phyloP scores from a whole-genome alignment of 1,140 invertebrate species.

The Periplaneta americana region DNA sequence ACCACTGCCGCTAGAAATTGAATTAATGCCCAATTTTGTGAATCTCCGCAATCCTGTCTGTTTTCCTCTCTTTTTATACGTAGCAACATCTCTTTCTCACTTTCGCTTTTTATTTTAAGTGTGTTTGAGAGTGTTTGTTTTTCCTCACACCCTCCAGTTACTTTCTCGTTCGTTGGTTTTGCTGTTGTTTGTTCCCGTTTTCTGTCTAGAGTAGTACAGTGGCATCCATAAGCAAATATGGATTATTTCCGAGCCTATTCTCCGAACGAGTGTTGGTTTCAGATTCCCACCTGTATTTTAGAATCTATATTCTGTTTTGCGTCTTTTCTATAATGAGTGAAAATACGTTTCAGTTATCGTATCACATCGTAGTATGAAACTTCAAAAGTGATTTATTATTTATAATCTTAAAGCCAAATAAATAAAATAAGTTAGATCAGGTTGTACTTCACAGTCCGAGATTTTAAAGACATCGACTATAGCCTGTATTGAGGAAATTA shows the following conservation, averaged over 20 bases:
- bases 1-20: neutral
- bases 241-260: neutral
- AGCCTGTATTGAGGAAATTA: too few species aligned
- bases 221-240: neutral
- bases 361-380: too few species aligned
- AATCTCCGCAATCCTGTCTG: neutral
- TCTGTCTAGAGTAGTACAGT: neutral
- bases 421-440: too few species aligned
- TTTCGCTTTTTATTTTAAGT: neutral
- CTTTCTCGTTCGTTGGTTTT: neutral
- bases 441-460: too few species aligned
- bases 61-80: neutral
- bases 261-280: too few species aligned
- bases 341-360: too few species aligned
- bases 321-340: too few species aligned
- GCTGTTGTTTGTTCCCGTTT: neutral
- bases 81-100: neutral
- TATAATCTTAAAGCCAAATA: too few species aligned
- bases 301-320: too few species aligned
- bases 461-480: too few species aligned
- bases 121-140: neutral
- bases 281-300: too few species aligned
- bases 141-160: neutral
- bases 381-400: too few species aligned
- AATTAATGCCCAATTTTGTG: neutral